A percentile compares a stretch with the other conserved stretches of the same genome.
Evolutionary conservation across 2,113 vertebrate genomes (phyloP).

Genomic region (Pterocles burchelli): DNA sequence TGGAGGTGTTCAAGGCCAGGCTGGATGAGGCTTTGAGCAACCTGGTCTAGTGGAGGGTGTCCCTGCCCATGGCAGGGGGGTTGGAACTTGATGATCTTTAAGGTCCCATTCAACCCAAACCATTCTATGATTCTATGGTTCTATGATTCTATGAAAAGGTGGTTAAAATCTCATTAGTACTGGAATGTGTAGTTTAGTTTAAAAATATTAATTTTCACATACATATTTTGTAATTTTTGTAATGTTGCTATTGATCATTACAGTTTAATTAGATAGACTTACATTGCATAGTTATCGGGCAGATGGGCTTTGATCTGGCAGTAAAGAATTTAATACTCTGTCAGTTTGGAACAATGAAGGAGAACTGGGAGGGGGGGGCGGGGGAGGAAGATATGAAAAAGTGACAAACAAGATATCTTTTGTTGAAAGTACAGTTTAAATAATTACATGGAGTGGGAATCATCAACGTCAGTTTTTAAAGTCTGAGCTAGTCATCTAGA

Average conservation of each 20-base stretch:
- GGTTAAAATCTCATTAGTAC: neutral
- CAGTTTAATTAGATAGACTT: slow-evolving; percentile 3
- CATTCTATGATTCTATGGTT: no score
- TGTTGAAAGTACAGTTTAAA: neutral
- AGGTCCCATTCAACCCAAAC: no score
- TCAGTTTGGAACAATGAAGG: neutral
- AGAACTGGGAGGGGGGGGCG: neutral
- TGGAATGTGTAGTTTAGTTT: neutral
- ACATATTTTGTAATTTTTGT: neutral
- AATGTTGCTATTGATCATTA: neutral
- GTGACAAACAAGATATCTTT: neutral
- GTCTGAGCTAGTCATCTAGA: neutral
- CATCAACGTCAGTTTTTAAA: neutral
- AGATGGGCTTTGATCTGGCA: neutral
- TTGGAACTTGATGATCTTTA: no score
- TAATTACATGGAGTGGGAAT: neutral
- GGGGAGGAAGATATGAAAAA: neutral
- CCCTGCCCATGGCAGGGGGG: no score
- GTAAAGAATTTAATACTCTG: neutral
- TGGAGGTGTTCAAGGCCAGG: no score
- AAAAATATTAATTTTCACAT: neutral
- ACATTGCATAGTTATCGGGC: neutral
- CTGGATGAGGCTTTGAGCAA: no score
- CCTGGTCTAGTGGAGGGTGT: no score
- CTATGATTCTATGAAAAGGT: no score